Evolutionary conservation across 1,140 invertebrate genomes (phyloP), one percentile per base, ranked within the genome.

Genomic region (Grapholita molesta): DNA sequence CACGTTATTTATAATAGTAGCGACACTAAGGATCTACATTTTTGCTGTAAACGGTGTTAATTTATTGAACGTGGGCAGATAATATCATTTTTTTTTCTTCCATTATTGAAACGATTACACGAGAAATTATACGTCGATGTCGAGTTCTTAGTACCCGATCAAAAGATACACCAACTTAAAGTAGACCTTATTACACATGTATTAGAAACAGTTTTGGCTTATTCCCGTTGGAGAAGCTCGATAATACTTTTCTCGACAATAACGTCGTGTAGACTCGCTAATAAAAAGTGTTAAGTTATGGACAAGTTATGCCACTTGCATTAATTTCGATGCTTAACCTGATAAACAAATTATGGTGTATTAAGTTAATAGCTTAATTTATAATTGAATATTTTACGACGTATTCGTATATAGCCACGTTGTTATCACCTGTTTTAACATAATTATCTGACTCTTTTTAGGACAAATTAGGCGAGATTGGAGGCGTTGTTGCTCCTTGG

Each of bases 291-390:
- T 89, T 76, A 90, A 90, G 80, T 90, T 91, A 91, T 91, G 88
- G 84, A 74, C 86, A 85, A 85, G 88, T 88, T 89, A 88, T 89
- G 85, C 89, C 84, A 88, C 86, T 88, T 88, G 89, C 89, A 90
- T 90, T 91, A 89, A 91, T 90, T 90, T 86, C 75, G 89, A 91
- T 91, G 88, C 89, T 90, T 85, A 91, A 86, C 87, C 87, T 84
- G 89, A 90, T 91, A 90, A 91, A 90, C 89, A 91, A 91, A 91
- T 91, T 91, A 91, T 86, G 73, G 87, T 85, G 80, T 89, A 88
- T 90, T 89, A 91, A 86, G 77, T 90, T 91, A 86, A 90, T 91
- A 89, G 89, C 89, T 91, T 90, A 88, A 91, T 91, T 90, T 91
- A 90, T 91, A 90, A 89, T 89, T 91, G 87, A 88, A 89, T 83